Evolutionary conservation across 2,888 invertebrate genomes (phyloP), one percentile per base, ranked within the genome.

Genomic region (Branchipolynoe longqiensis): DNA sequence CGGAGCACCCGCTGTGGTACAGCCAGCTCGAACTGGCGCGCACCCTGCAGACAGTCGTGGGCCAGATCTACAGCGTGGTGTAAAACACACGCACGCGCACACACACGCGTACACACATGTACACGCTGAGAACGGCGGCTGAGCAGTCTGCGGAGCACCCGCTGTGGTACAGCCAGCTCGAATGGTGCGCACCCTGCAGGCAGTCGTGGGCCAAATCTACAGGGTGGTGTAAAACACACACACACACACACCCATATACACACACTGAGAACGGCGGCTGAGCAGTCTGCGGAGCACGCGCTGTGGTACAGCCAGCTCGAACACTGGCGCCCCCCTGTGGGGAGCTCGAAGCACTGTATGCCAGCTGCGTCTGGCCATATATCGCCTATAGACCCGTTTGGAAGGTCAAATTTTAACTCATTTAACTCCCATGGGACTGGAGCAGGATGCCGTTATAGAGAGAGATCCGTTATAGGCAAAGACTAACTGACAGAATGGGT

Each of bases 171-270:
- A 69, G n/a, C n/a, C 69, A 69, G 69, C 69, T 69, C 2, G 69
- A 38, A n/a, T 69, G 1, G 69, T 38, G 22, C 69, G 69, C 18
- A 12, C 69, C 0, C 6, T 36, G 1, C 22, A 69, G 18, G 4
- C 0, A 22, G 36, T 69, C 69, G 22, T 36, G 4, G 3, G 1
- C 12, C 22, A 69, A 1, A 40, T 58, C 36, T 62, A 62, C 41
- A 40, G 18, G 28, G 48, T 25, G 41, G 28, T 81, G 25, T 28
- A 40, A 14, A 64, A 64, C 85, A 83, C 83, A 84, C 64, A 83
- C 83, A 84, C 85, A 83, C 64, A 84, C 85, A 83, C 69, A 41
- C 85, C 59, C 85, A 83, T 69, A 84, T 83, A 62, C 64, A 84
- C 85, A 83, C 83, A 12, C 25, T 2, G n/a, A 12, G 62, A 62